Conservation (phyloP, 2,797 vertebrate species). For the Pseudochirops corinnae region DNA sequence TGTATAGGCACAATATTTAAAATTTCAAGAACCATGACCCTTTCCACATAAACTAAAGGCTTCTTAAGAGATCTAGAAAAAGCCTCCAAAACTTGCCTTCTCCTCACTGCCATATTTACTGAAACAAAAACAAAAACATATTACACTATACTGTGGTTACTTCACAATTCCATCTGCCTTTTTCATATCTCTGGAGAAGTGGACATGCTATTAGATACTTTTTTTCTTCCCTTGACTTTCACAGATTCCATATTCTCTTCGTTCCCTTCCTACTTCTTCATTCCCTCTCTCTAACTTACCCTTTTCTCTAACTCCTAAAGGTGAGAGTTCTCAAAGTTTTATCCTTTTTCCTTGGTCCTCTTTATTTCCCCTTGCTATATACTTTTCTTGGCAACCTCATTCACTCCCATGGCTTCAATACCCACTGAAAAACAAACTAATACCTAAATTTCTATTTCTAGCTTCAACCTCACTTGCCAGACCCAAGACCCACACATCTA, state of each 20-base stretch:
- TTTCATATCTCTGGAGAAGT: background rate
- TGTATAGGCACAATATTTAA: conserved; percentile 45
- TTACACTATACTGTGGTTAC: background rate
- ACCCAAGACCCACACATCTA: background rate
- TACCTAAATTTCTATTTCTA: background rate
- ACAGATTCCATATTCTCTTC: background rate
- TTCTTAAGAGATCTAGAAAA: conserved; percentile 11
- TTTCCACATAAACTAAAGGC: conserved; percentile 53
- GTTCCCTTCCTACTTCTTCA: background rate
- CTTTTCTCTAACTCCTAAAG: background rate
- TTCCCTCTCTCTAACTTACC: background rate
- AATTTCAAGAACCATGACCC: conserved; percentile 26
- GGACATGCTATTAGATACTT: background rate
- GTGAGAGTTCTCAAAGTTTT: background rate
- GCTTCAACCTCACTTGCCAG: background rate
- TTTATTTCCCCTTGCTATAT: background rate
- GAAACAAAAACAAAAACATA: background rate
- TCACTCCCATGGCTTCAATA: background rate
- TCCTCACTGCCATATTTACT: background rate
- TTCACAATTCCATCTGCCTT: background rate
- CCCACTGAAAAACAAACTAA: background rate
- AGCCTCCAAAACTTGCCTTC: conserved; percentile 25
- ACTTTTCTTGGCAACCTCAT: background rate
- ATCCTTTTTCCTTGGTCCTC: background rate
- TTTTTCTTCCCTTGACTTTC: background rate